Base-by-base conservation (phyloP, 35 echinoderm and acorn worm species). In the Lytechinus variegatus region DNA sequence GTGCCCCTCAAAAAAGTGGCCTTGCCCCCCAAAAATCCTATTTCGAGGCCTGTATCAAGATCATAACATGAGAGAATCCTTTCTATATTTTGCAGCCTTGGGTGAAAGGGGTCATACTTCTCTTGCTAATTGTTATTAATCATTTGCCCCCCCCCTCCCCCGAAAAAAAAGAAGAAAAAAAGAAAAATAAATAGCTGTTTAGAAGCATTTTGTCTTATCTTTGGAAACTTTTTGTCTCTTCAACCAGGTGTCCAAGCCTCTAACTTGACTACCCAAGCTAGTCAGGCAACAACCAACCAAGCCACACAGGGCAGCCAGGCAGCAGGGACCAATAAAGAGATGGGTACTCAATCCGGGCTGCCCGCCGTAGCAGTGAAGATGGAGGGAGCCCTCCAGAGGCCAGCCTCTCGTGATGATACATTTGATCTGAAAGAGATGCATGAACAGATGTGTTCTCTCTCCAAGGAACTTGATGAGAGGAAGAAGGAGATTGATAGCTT, bases 381-480 rank as follows among this genome's bases (percentile, higher is more conserved):
- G 54, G 54, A 89, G 86, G 91, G 54, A 24, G 54, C 94, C 52
- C 91, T 53, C 61, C 86, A 95, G 58, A 9, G 27, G 92, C 9
- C 87, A 27, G 71, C 96, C 24, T 96, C 93, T 33, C 66, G 96
- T 21, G 98, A 97, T 55, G 95, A 95, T 33, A 97, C 98, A 14
- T 95, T 99, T 94, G 97, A 99, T 86, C 95, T 96, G 91, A 96
- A 96, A 52, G 98, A 99, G 94, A 90, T 99, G 91, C 89, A 86
- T 54, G 54, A 86, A 89, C 97, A 99, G 92, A 66, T 99, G 61
- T 92, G 57, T 2, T 95, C 94, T 21, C 94, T 99, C 89, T 94
- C 96, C 28, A 86, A 87, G 93, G 97, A 98, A 91, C 57, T 99
- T 51, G 89, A 95, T 14, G 96, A 98, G 54, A 95, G 98, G 51